Conservation (phyloP, 2,113 vertebrate species). For the Paedocypris sp. region DNA sequence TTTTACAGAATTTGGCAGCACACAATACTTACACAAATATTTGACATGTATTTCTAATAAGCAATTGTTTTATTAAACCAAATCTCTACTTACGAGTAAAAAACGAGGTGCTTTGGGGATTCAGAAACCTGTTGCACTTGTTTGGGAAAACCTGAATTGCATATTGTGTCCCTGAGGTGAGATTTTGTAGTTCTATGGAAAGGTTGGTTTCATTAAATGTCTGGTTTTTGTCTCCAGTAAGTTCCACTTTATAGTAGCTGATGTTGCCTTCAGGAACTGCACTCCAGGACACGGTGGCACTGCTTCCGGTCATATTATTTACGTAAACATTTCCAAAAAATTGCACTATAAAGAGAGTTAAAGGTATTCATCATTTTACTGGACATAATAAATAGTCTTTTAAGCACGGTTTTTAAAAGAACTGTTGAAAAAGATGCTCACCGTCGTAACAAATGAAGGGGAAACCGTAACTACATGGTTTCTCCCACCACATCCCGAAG, state of each 20-base stretch:
- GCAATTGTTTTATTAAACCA: not conserved
- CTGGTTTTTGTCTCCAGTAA: not conserved
- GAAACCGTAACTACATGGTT: slow-evolving; percentile 32
- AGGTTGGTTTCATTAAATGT: not conserved
- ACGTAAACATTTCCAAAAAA: slow-evolving; percentile 9
- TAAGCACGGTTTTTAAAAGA: not conserved
- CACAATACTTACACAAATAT: too few relatives aligned
- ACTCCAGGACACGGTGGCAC: slow-evolving; percentile 15
- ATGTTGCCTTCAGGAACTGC: slow-evolving; percentile 13
- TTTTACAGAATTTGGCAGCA: too few relatives aligned
- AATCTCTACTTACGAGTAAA: slow-evolving; percentile 38
- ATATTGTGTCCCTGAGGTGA: slow-evolving; percentile 25
- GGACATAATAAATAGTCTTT: not conserved
- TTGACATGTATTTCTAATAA: too few relatives aligned
- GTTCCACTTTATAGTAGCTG: slow-evolving; percentile 18
- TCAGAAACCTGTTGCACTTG: slow-evolving; percentile 30
- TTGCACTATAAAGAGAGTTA: slow-evolving; percentile 2
- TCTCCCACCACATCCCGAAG: slow-evolving; percentile 54
- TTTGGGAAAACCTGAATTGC: slow-evolving; percentile 27
- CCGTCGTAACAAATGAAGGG: slow-evolving; percentile 59
- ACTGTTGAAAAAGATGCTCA: slow-evolving; percentile 17
- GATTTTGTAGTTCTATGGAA: not conserved
- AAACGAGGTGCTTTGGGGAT: slow-evolving; percentile 29
- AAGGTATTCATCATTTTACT: not conserved
- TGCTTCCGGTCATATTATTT: not conserved